Evolutionary conservation across 2,113 vertebrate genomes (phyloP).

Genomic region (Phocoena phocoena): DNA sequence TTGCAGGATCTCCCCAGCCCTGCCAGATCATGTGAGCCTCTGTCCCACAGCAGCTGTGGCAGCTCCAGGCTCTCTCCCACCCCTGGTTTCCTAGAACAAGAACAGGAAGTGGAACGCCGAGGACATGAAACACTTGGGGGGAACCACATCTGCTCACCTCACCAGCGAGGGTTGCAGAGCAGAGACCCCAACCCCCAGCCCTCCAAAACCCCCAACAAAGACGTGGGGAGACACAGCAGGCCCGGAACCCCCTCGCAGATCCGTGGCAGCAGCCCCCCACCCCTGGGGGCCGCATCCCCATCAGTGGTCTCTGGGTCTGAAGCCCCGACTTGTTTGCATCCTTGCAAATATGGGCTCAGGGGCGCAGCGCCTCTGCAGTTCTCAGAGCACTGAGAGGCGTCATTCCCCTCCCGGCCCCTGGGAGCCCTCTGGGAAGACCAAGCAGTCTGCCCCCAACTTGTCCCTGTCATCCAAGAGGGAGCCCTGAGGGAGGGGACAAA

Average conservation of each 20-base stretch:
- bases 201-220: background rate
- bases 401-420: background rate
- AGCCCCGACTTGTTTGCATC: background rate
- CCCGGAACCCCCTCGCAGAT: background rate
- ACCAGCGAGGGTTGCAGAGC: fast-evolving
- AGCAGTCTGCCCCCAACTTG: background rate
- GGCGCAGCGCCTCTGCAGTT: fast-evolving
- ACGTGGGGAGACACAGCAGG: fast-evolving
- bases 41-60: background rate
- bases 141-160: background rate
- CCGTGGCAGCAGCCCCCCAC: background rate
- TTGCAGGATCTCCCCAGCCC: conserved; percentile 62
- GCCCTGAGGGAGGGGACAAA: background rate
- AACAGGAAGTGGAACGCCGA: conserved; percentile 13
- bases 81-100: background rate
- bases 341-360: background rate
- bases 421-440: background rate
- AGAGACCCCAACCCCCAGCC: background rate
- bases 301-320: background rate
- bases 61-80: background rate
- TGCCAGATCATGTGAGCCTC: background rate
- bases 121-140: background rate
- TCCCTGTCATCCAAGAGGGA: background rate
- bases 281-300: fast-evolving
- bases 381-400: background rate